Conservation (phyloP, 2,113 vertebrate genomes). For the Ptilorrhoa leucosticta region DNA sequence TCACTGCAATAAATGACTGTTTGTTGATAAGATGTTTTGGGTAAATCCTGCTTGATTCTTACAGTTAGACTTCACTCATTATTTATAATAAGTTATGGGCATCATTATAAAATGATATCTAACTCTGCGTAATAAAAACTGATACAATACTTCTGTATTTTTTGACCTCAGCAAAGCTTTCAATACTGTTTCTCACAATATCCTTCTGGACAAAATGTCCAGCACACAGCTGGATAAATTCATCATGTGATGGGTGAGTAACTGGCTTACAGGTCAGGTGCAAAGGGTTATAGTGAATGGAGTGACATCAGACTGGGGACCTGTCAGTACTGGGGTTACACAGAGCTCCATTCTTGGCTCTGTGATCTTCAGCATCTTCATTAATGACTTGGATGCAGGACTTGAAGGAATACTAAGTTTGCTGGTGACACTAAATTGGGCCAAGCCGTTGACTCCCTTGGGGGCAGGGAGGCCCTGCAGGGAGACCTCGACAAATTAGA, state of each 20-base stretch:
- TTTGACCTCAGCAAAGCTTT: neutral
- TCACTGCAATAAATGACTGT: neutral
- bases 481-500: neutral
- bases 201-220: neutral
- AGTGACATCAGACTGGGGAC: neutral
- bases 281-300: neutral
- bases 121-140: neutral
- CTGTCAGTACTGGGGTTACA: neutral
- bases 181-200: neutral
- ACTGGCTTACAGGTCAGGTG: fast-evolving
- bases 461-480: neutral
- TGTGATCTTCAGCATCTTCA: neutral
- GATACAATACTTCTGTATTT: neutral
- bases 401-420: neutral
- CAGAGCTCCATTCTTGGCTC: fast-evolving
- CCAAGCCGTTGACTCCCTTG: neutral
- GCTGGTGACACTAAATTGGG: neutral
- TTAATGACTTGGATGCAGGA: neutral
- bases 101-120: neutral
- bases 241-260: neutral
- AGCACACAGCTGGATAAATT: neutral
- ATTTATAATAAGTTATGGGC: neutral
- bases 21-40: neutral
- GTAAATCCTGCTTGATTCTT: neutral
- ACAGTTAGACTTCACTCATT: neutral